phyloP scores from a whole-genome alignment of 2,888 invertebrate genomes.

The Cephus spinipes region DNA sequence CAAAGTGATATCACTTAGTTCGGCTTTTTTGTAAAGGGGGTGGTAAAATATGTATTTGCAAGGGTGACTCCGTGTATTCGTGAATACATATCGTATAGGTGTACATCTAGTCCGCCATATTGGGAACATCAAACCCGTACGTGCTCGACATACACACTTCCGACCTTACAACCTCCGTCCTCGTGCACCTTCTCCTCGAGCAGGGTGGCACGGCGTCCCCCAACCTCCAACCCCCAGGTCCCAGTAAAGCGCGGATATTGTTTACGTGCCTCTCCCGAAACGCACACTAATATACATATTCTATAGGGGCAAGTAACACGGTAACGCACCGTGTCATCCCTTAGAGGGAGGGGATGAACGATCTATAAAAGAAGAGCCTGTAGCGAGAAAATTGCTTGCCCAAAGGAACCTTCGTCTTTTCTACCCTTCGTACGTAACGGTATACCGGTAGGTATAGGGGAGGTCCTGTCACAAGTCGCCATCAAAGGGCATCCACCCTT shows the following conservation, averaged over 20 bases:
- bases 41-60: not conserved
- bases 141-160: constrained; percentile 41
- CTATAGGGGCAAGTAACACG: constrained; percentile 4
- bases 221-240: constrained; percentile 5
- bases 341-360: not conserved
- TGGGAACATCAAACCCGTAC: constrained; percentile 44
- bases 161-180: constrained; percentile 17
- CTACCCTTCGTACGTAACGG: not conserved
- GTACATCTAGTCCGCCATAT: constrained; percentile 33
- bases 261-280: constrained; percentile 27
- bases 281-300: constrained; percentile 6
- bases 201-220: not conserved
- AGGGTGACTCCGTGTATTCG: constrained; percentile 2
- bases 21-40: not conserved
- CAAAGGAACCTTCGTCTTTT: not conserved
- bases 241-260: constrained; percentile 23
- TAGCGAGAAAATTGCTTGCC: constrained; percentile 7
- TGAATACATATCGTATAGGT: constrained; percentile 7
- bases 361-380: constrained; percentile 11
- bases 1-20: constrained; percentile 29
- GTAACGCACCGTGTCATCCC: not conserved
- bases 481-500: not conserved
- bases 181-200: constrained; percentile 11
- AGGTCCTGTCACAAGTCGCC: not conserved
- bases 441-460: not conserved